Conservation (phyloP, 2,797 vertebrate species). For the Rhinoraja longicauda region DNA sequence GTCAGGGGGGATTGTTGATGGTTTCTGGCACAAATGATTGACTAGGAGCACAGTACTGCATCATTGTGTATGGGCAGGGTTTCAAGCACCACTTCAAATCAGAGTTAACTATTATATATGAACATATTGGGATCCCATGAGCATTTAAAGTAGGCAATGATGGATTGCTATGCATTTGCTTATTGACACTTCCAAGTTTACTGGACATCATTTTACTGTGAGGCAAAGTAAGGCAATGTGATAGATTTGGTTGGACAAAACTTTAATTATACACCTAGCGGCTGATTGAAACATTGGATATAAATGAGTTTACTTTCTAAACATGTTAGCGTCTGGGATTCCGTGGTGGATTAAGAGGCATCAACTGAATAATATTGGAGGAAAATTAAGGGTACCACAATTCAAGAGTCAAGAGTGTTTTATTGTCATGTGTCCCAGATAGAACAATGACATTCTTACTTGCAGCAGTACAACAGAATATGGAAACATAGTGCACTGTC, state of each 20-base stretch:
- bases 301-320: background rate
- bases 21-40: background rate
- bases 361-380: background rate
- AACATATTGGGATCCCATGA: background rate
- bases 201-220: background rate
- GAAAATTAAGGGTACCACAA: background rate
- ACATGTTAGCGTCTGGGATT: background rate
- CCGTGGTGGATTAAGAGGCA: background rate
- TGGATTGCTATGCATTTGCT: background rate
- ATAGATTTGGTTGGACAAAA: background rate
- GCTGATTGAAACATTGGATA: background rate
- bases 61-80: background rate
- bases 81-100: background rate
- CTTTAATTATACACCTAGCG: background rate
- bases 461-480: too few relatives aligned
- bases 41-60: background rate
- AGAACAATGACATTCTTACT: too few relatives aligned
- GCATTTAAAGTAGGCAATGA: background rate
- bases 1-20: background rate
- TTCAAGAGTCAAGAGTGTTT: too few relatives aligned
- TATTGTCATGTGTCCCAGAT: too few relatives aligned
- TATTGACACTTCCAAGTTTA: background rate
- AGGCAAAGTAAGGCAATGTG: background rate
- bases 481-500: too few relatives aligned
- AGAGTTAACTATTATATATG: background rate